Conservation (phyloP, 30 jellyfish, hydroid and myxozoan species). For the Aurelia coerulea region DNA sequence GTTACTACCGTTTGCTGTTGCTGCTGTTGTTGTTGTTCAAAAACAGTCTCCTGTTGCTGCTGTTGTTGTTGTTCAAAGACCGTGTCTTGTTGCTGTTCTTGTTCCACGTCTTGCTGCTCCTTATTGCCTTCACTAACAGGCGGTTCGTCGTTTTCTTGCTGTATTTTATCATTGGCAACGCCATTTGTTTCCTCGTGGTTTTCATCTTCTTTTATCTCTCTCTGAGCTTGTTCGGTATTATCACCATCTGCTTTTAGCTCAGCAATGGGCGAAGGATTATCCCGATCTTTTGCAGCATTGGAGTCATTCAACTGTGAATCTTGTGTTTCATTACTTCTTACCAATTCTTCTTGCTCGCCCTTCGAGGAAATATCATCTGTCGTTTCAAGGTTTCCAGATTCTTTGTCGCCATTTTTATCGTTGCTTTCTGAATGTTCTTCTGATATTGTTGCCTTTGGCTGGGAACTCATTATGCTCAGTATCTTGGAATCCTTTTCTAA, state of each 20-base stretch:
- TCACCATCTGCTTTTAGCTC: neutral
- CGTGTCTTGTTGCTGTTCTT: neutral
- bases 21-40: neutral
- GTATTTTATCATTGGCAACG: neutral
- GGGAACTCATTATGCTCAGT: too few relatives aligned
- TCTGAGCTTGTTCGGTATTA: neutral
- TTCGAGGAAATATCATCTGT: too few relatives aligned
- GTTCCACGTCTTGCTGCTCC: neutral
- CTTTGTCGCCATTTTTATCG: too few relatives aligned
- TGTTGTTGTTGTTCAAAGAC: neutral
- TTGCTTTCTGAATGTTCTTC: too few relatives aligned
- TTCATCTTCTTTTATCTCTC: neutral
- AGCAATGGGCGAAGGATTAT: too few relatives aligned
- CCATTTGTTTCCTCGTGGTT: neutral
- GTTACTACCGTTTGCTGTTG: neutral
- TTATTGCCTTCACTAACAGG: neutral
- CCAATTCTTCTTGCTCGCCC: too few relatives aligned
- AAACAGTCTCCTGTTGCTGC: neutral
- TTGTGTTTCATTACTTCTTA: too few relatives aligned
- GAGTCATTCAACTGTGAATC: too few relatives aligned
- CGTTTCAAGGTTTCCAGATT: too few relatives aligned
- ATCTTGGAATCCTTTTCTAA: too few relatives aligned
- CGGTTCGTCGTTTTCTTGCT: neutral
- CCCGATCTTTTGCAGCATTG: too few relatives aligned
- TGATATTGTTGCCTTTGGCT: too few relatives aligned